Evolutionary conservation across 2,888 invertebrate genomes (phyloP).

Genomic region (Xiphydria camelus): DNA sequence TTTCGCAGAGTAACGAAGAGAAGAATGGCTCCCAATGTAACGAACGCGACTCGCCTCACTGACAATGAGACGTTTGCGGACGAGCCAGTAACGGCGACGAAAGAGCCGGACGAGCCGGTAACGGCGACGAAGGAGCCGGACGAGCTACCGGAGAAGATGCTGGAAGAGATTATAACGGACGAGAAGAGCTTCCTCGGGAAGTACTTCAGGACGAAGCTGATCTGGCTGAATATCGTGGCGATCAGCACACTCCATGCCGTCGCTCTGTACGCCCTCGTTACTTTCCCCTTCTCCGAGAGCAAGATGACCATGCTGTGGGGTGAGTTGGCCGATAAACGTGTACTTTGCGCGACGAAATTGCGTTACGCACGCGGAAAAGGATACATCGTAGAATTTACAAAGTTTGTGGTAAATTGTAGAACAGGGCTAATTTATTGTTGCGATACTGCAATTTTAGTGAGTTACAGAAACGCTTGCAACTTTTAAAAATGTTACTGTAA

Average conservation of each 20-base stretch:
- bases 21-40: conserved; percentile 16
- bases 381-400: no score
- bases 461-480: no score
- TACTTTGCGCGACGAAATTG: no score
- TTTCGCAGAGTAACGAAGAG: conserved; percentile 4
- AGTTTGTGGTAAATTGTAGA: no score
- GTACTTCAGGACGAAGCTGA: conserved; percentile 63
- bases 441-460: no score
- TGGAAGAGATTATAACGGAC: neutral
- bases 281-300: conserved; percentile 46
- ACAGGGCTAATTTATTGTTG: no score
- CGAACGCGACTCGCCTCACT: conserved; percentile 5
- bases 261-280: conserved; percentile 50
- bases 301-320: conserved; percentile 61
- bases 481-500: no score
- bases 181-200: conserved; percentile 23
- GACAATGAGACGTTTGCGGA: neutral
- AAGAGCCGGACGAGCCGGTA: conserved; percentile 13
- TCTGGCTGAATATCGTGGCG: conserved; percentile 65
- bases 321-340: no score
- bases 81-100: conserved; percentile 4
- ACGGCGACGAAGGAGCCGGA: conserved; percentile 13
- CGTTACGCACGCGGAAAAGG: no score
- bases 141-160: neutral
- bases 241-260: conserved; percentile 61